Percentiles rank a stretch among this genome's conserved stretches.
These are phyloP conservation scores for Laothoe populi DNA, from an alignment of 2,888 invertebrate species.

Conservation along the genomic window DNA sequence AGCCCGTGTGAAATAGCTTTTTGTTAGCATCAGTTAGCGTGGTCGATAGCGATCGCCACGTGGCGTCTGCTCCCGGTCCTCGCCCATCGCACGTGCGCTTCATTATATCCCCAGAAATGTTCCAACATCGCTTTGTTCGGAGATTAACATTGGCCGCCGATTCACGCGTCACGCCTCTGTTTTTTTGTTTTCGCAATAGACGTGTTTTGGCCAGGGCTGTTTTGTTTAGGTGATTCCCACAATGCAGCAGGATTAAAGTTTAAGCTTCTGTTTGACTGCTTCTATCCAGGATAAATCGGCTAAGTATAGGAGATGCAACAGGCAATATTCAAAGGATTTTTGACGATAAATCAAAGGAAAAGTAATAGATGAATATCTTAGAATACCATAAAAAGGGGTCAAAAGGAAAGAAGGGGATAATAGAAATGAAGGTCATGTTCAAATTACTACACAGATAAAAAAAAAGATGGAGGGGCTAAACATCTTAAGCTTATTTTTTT, in stretches of 20 bases:
- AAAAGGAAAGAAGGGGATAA: too few relatives aligned
- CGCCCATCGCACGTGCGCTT: constrained; percentile 72
- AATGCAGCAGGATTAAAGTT: background rate
- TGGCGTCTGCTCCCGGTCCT: constrained; percentile 54
- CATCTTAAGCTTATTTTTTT: too few relatives aligned
- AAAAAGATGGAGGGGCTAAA: too few relatives aligned
- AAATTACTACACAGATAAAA: too few relatives aligned
- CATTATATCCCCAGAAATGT: constrained; percentile 84
- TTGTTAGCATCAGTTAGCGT: constrained; percentile 55
- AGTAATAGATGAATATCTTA: too few relatives aligned
- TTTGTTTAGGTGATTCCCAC: constrained; percentile 21
- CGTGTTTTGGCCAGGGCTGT: constrained; percentile 33
- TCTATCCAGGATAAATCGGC: background rate
- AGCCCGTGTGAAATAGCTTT: constrained; percentile 45
- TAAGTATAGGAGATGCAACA: background rate
- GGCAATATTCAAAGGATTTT: too few relatives aligned
- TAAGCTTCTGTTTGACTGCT: constrained; percentile 6
- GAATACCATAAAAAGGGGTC: too few relatives aligned
- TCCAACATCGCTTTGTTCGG: constrained; percentile 80
- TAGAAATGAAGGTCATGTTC: too few relatives aligned
- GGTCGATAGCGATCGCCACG: constrained; percentile 78
- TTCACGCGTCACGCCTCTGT: constrained; percentile 21
- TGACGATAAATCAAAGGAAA: too few relatives aligned
- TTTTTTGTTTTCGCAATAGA: constrained; percentile 24
- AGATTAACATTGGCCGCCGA: constrained; percentile 69